phyloP scores from a whole-genome alignment of 2,113 vertebrate species.

The Budorcas taxicolor region DNA sequence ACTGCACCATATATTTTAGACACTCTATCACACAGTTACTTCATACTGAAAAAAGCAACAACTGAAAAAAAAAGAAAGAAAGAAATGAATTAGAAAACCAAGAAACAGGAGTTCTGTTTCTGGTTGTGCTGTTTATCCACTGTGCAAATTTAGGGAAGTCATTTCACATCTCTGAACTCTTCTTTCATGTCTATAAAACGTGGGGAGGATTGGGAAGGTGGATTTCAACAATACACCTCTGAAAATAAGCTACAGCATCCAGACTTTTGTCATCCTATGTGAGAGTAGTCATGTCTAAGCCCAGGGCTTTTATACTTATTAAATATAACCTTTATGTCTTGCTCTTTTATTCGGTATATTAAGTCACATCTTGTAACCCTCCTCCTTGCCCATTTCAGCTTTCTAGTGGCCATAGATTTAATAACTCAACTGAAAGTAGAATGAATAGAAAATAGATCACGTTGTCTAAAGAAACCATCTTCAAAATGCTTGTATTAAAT shows the following conservation, averaged over 20 bases:
- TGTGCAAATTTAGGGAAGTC: neutral
- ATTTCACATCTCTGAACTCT: neutral
- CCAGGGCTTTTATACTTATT: neutral
- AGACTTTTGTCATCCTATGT: neutral
- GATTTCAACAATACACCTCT: neutral
- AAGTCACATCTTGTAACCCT: neutral
- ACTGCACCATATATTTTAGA: neutral
- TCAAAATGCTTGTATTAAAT: neutral
- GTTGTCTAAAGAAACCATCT: neutral
- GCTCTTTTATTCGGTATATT: neutral
- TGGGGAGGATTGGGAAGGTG: neutral
- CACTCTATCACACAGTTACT: neutral
- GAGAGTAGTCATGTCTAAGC: neutral
- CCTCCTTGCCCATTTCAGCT: neutral
- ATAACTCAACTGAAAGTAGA: neutral
- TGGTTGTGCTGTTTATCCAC: neutral
- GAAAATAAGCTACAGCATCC: neutral
- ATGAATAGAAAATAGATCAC: neutral
- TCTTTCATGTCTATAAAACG: neutral
- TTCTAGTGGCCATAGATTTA: neutral
- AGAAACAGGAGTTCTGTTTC: neutral
- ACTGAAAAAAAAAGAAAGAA: neutral
- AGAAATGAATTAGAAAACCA: neutral
- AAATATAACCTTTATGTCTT: neutral
- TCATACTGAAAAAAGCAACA: neutral